Base-by-base conservation (phyloP, 2,113 vertebrate species). In the Psittacara wagleri region DNA sequence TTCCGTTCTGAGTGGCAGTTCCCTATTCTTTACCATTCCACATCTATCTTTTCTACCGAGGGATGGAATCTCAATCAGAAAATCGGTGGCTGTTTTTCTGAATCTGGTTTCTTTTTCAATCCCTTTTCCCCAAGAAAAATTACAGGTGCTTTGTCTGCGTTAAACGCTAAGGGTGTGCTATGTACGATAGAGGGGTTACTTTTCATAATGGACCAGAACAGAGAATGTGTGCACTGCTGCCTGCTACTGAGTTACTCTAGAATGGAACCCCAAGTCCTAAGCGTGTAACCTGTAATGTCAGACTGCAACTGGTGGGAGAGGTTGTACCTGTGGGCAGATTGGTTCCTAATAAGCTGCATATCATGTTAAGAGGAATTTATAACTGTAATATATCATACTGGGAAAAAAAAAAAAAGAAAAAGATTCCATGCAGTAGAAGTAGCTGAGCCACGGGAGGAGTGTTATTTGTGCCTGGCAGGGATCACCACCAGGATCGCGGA, bases 401-500 rank as follows among this genome's bases (percentile, higher is more conserved):
- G 19, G 54, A 4, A 11, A 10, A 28, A 54, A 0, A 52, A 52
- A 33, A 33, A 0, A 33, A 57, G 18, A 55, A 57, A n/a, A 57
- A 33, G 8, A 22, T 57, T 57, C 0, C 6, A 13, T 57, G 31
- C 31, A 22, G 8, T 3, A n/a, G 55, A 57, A 57, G 19, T 57
- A n/a, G 55, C 57, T 2, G 4, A 35, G n/a, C 57, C 6, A 24
- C n/a, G 6, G 14, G 22, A 35, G n/a, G n/a, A 15, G n/a, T 1
- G 22, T 2, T 35, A 9, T n/a, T 35, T 61, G 33, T 61, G 22
- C n/a, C n/a, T 61, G 57, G 57, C 22, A n/a, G 9, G n/a, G n/a
- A 24, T 35, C 33, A 35, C 33, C 22, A 3, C 22, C n/a, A 35
- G n/a, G n/a, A 35, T 35, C n/a, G 0, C 23, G 0, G 14, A 33